These are phyloP conservation scores for Rachycentron canadum DNA, from an alignment of 2,797 vertebrate genomes.

Conservation along the genomic window DNA sequence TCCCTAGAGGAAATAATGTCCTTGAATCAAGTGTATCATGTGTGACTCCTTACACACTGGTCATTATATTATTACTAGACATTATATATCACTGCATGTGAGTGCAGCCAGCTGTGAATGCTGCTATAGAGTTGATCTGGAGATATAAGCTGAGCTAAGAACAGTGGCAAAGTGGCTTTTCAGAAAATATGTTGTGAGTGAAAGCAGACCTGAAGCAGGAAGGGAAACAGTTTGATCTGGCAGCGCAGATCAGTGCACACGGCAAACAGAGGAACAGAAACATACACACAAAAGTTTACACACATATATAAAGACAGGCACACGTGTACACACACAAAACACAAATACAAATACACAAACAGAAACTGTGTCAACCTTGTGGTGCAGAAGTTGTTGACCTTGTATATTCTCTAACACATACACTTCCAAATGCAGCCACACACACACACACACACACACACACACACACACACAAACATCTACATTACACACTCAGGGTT, in stretches of 20 bases:
- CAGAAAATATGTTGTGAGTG: conserved; percentile 17
- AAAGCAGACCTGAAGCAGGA: conserved; percentile 16
- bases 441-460: neutral
- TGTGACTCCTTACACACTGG: conserved; percentile 23
- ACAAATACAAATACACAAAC: neutral
- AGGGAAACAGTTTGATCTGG: conserved; percentile 28
- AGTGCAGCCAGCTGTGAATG: conserved; percentile 28
- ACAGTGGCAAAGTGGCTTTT: conserved; percentile 19
- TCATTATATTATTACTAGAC: neutral
- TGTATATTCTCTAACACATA: neutral
- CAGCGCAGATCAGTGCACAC: conserved; percentile 1
- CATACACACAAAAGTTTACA: neutral
- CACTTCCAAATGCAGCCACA: neutral
- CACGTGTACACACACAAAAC: neutral
- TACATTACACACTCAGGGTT: conserved; percentile 25
- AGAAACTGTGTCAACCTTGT: conserved; percentile 1
- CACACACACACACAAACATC: neutral
- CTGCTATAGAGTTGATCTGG: conserved; percentile 5
- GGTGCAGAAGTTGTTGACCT: conserved; percentile 47
- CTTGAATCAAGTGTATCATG: conserved; percentile 23
- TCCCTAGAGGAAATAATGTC: neutral
- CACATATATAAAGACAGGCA: neutral
- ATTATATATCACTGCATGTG: neutral
- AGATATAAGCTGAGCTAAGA: conserved; percentile 27
- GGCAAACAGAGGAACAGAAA: neutral